Evolutionary conservation across 2,113 vertebrate species (phyloP), one percentile per base, ranked within the genome.

Genomic region (Tachycineta bicolor): DNA sequence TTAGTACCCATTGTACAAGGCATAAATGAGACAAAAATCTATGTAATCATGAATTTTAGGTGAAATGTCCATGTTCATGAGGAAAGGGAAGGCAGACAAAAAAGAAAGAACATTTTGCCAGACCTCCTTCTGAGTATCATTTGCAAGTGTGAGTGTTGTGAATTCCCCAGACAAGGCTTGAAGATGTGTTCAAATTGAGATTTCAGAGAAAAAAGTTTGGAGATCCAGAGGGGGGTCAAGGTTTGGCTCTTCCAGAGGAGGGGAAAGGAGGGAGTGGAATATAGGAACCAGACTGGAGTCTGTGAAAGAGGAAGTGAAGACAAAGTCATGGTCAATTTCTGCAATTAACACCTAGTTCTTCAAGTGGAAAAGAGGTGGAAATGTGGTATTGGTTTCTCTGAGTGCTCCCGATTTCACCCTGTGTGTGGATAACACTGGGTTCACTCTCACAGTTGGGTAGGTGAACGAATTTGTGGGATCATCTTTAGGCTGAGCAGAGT

Each of bases 341-440:
- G n/a, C 33, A 86, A 53, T 56, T 68, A 60, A 28, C 9, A 31
- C 14, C 34, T 59, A 59, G 3, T 59, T 81, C 29, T 63, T 67
- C 14, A 50, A 34, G 7, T 34, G 9, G 25, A 70, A 87, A 75
- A 93, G 23, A 33, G 29, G 8, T 33, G 39, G 53, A 87, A 78
- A 59, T 33, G 5, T 33, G 14, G 3, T 33, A 19, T 37, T 55
- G 29, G 9, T 87, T 34, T 63, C 23, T 82, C 19, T 69, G 79
- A 59, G 41, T 46, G 28, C 64, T 47, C 55, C 37, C 9, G 58
- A 0, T 50, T 70, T 81, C 20, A 67, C 5, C 21, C 13, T 2
- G 2, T 31, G 33, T 63, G 21, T 75, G 52, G 37, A 10, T 37
- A 50, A 25, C 12, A 21, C 7, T 1, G 1, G 1, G 3, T 18